These are phyloP conservation scores for Phthorimaea operculella DNA, from an alignment of 1,140 invertebrate genomes.

Conservation along the genomic window DNA sequence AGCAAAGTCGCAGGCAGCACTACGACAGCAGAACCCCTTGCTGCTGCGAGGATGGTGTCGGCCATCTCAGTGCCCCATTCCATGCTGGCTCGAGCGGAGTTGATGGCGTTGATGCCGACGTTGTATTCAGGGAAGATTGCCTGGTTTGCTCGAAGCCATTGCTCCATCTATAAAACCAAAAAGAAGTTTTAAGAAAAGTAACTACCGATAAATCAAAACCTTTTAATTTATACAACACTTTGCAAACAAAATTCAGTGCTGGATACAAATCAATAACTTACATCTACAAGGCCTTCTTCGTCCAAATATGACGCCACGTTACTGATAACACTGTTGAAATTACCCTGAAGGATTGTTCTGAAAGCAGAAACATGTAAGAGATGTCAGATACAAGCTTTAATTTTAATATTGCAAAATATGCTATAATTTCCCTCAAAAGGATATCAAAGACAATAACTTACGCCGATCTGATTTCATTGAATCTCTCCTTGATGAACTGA, in stretches of 20 bases:
- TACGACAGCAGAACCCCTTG: conserved; percentile 27
- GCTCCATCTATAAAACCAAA: conserved; percentile 40
- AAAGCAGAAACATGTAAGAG: not conserved
- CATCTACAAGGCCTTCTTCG: conserved; percentile 45
- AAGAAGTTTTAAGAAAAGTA: too few relatives aligned
- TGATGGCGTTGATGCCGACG: conserved; percentile 36
- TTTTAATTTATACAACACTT: too few relatives aligned
- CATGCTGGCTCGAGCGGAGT: conserved; percentile 35
- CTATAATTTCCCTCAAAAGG: too few relatives aligned
- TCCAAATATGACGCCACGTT: conserved; percentile 43
- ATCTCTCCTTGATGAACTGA: conserved; percentile 37
- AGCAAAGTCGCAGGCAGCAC: conserved; percentile 29
- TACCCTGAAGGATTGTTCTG: conserved; percentile 44
- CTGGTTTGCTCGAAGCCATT: conserved; percentile 35
- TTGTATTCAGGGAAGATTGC: conserved; percentile 27
- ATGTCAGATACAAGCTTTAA: not conserved
- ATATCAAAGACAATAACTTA: conserved; percentile 23
- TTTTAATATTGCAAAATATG: not conserved
- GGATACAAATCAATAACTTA: conserved; percentile 33
- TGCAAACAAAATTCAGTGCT: too few relatives aligned
- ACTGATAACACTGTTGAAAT: conserved; percentile 39
- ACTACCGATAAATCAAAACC: too few relatives aligned
- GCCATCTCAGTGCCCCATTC: conserved; percentile 44
- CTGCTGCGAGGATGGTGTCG: conserved; percentile 28
- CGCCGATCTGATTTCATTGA: conserved; percentile 34